A percentile compares a stretch with the other conserved stretches of the same genome.
Evolutionary conservation across 2,113 vertebrate genomes (phyloP).

Genomic region (Otus sunia): DNA sequence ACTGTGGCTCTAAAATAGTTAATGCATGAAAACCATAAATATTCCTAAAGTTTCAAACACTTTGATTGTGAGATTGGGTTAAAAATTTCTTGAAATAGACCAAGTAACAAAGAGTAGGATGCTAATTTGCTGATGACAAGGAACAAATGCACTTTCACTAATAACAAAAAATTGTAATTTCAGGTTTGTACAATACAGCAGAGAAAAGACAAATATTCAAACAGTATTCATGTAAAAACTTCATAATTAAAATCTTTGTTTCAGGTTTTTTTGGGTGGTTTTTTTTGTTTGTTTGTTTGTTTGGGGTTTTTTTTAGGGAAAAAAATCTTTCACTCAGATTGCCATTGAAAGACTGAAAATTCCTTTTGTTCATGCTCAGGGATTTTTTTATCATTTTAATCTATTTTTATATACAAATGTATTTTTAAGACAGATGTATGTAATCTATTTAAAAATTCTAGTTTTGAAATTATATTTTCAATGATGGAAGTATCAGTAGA

Average conservation of each 20-base stretch:
- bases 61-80: not conserved
- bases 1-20: not conserved
- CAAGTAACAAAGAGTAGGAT: rapidly evolving
- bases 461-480: not conserved
- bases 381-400: not conserved
- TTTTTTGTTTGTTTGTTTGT: no score
- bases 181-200: not conserved
- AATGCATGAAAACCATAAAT: not conserved
- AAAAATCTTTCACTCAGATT: not conserved
- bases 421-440: not conserved
- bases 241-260: not conserved
- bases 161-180: not conserved
- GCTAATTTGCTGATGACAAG: not conserved
- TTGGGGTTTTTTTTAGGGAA: not conserved
- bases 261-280: rapidly evolving
- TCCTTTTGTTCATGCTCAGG: not conserved
- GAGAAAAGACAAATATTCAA: not conserved
- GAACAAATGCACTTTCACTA: not conserved
- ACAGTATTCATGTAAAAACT: not conserved
- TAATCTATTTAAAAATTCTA: not conserved
- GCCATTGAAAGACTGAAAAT: not conserved
- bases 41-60: not conserved
- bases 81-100: not conserved
- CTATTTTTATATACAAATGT: not conserved
- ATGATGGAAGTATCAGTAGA: rapidly evolving